Conservation (phyloP, 2,113 vertebrate genomes). For the Podarcis muralis region DNA sequence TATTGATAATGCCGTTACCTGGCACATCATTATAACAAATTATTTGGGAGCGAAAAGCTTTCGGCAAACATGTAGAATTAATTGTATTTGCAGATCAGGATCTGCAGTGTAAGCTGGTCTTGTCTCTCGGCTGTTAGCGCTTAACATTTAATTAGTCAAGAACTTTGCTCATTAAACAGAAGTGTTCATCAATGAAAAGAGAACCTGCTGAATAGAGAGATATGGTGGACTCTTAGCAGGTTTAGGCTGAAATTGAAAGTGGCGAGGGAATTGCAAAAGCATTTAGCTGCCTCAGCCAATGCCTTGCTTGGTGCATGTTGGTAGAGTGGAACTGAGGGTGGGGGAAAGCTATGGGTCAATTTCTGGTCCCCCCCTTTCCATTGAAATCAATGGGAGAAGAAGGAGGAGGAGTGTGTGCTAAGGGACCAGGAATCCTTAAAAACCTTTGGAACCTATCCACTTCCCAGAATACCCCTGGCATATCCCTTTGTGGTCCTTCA, state of each 20-base stretch:
- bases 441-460: no score
- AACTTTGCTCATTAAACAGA: conserved; percentile 25
- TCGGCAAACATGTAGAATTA: background rate
- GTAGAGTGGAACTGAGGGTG: background rate
- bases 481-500: no score
- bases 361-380: no score
- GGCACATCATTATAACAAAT: background rate
- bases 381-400: no score
- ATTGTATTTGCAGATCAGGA: conserved; percentile 9
- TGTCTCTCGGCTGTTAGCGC: background rate
- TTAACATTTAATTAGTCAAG: conserved; percentile 29
- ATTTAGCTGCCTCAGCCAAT: no score
- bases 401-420: no score
- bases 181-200: background rate
- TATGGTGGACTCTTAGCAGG: background rate
- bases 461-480: no score
- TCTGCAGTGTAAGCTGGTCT: conserved; percentile 24
- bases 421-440: no score
- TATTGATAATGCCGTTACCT: background rate
- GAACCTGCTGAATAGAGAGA: conserved; percentile 9
- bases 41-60: background rate
- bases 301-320: background rate
- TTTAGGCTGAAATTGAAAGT: background rate
- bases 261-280: no score
- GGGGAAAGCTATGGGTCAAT: no score